Evolutionary conservation across 2,797 vertebrate genomes (phyloP).

Genomic region (Gymnodraco acuticeps): DNA sequence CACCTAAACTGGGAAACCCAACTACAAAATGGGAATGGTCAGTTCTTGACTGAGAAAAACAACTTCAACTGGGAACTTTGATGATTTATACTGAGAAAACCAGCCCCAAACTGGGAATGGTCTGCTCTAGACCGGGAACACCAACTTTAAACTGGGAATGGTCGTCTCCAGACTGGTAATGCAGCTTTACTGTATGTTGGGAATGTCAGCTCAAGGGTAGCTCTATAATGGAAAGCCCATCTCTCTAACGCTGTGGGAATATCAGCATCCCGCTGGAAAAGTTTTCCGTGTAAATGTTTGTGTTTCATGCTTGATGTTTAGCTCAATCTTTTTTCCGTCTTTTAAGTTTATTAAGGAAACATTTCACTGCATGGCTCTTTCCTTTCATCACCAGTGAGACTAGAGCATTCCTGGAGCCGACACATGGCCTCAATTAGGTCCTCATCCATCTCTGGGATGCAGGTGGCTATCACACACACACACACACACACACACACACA

Average conservation of each 20-base stretch:
- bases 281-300: conserved; percentile 54
- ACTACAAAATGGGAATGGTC: background rate
- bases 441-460: conserved; percentile 74
- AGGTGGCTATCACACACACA: conserved; percentile 72
- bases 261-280: conserved; percentile 15
- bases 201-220: background rate
- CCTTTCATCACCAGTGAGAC: conserved; percentile 65
- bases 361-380: conserved; percentile 47
- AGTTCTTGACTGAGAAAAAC: background rate
- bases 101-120: background rate
- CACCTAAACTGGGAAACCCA: background rate
- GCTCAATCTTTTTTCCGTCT: conserved; percentile 37
- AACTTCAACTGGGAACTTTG: background rate
- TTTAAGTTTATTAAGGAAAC: conserved; percentile 64
- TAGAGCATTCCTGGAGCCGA: conserved; percentile 63
- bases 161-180: background rate
- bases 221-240: background rate
- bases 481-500: conserved; percentile 30
- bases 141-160: background rate
- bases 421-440: conserved; percentile 75
- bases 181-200: background rate
- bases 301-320: conserved; percentile 45
- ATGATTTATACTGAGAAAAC: too few relatives aligned
- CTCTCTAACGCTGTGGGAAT: conserved; percentile 24
- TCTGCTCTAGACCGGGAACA: background rate